These are phyloP conservation scores for Cyanocitta stelleri DNA, from an alignment of 2,113 vertebrate genomes.

Conservation along the genomic window DNA sequence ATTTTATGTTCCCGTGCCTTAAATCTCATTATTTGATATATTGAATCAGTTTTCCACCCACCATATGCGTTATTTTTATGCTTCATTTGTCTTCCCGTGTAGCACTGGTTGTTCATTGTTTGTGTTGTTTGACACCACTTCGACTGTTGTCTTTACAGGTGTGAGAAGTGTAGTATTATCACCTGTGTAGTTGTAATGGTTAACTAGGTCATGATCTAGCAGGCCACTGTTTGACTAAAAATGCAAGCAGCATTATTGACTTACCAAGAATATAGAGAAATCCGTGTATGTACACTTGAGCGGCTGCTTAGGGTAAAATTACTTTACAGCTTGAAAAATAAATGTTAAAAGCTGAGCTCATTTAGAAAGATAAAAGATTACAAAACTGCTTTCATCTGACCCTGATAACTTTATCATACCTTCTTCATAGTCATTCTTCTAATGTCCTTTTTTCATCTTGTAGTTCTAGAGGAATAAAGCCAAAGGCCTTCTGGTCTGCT, in stretches of 20 bases:
- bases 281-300: not conserved
- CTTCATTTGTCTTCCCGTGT: not conserved
- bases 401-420: not conserved
- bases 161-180: not conserved
- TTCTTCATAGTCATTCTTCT: not conserved
- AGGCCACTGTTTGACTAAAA: not conserved
- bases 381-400: not conserved
- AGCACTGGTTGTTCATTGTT: not conserved
- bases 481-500: not conserved
- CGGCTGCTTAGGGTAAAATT: not conserved
- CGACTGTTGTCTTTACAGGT: not conserved
- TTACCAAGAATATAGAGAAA: not conserved
- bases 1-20: not conserved
- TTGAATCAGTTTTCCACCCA: not conserved
- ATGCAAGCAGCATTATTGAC: not conserved
- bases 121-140: fast-evolving
- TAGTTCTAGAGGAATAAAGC: not conserved
- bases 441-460: not conserved
- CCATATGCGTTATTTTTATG: not conserved
- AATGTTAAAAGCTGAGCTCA: not conserved
- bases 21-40: not conserved
- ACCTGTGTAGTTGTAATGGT: not conserved
- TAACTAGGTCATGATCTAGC: not conserved
- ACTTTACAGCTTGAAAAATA: not conserved
- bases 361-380: not conserved